Base-by-base conservation (phyloP, 1,140 invertebrate species). In the Rhopalosiphum maidis region DNA sequence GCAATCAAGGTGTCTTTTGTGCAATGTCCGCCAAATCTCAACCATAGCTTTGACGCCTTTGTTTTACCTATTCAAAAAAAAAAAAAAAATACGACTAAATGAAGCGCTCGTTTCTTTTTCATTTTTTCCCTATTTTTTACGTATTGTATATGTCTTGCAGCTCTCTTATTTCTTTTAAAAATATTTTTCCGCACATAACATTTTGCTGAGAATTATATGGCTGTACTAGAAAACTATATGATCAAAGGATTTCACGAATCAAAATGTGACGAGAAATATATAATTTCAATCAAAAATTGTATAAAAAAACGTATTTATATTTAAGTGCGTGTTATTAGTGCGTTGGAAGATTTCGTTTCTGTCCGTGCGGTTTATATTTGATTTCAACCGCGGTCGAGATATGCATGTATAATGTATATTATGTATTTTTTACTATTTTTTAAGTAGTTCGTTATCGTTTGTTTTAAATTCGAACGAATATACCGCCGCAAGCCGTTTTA, bases 1-100 rank as follows among this genome's bases (percentile, higher is more conserved):
- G 91, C 77, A 92, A 92, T 92, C 91, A 92, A 92, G 91, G 91
- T 92, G 46, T 51, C 91, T 83, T 92, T 92, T 92, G 77, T 92
- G 35, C n/a, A 18, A 60, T 91, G 88, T 55, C 51, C 88, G 51
- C 48, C 88, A 87, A 87, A 87, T 87, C 86, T 48, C 43, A 48
- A 87, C 46, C 51, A 68, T 46, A 30, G 83, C 91, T 82, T 82
- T 82, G 91, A 35, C 90, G 90, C 21, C 68, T 92, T 92, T 92
- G 91, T 83, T 83, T 92, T 92, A 92, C 91, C 91, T 92, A 92
- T 82, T 51, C 90, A 82, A 51, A 83, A 83, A 83, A 83, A 92
- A 15, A 46, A 60, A 90, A 68, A 68, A 35, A 90, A 60, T 68
- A 90, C 54, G 30, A 68, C 90, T 30, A 91, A 91, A 91, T 68